Percentiles rank a stretch among this genome's conserved stretches.
Conservation (phyloP, 2,113 vertebrate species). For the Paradoxurus hermaphroditus region DNA sequence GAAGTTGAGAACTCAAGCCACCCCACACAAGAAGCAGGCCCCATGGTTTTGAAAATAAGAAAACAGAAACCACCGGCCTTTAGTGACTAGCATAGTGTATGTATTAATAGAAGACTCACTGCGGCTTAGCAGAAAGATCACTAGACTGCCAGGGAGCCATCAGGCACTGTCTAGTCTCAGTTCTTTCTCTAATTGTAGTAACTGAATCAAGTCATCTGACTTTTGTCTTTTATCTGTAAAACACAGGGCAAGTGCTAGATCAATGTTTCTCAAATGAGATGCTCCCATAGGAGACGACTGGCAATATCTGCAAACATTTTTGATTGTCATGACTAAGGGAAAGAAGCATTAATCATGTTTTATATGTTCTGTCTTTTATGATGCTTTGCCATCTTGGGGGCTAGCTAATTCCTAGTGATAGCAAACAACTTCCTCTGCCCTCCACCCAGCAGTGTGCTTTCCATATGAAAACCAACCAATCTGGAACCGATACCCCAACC, state of each 20-base stretch:
- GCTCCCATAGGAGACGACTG: not conserved
- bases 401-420: not conserved
- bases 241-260: not conserved
- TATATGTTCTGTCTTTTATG: not conserved
- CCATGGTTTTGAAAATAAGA: not conserved
- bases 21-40: not conserved
- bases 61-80: not conserved
- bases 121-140: not conserved
- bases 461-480: not conserved
- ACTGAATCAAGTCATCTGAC: not conserved
- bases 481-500: not conserved
- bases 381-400: not conserved
- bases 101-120: not conserved
- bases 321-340: not conserved
- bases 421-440: not conserved
- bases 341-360: not conserved
- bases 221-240: not conserved
- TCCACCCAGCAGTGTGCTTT: not conserved
- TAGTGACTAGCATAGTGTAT: not conserved
- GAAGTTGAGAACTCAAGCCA: not conserved
- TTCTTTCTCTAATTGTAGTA: not conserved
- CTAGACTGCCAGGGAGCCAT: not conserved
- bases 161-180: not conserved
- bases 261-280: not conserved
- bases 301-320: not conserved